Base-by-base conservation (phyloP, 2,797 vertebrate species). In the Jordanella pulchra region DNA sequence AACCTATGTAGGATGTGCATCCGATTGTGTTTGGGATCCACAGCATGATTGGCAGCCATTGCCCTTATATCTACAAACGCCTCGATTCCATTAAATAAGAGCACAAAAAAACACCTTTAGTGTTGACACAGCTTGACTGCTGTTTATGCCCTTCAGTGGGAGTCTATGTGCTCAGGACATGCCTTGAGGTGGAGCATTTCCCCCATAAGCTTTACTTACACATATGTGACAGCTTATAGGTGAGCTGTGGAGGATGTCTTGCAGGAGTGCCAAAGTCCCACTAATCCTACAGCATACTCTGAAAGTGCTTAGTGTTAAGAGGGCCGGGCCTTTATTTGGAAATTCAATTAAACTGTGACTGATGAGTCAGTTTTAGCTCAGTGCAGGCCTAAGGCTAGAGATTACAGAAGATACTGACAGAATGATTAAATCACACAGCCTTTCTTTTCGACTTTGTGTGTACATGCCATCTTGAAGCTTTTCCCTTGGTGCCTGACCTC, bases 311-410 rank as follows among this genome's bases (percentile, higher is more conserved):
- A 27, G 68, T 55, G 63, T 83, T 78, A 77, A 51, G 51, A 82
- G 73, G 69, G 70, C 65, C 54, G 76, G 77, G 74, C 63, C 71
- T 81, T 84, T 81, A 73, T 81, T 84, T 81, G 60, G 81, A 87
- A 81, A 87, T 86, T 89, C 76, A 85, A 84, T 87, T 87, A 86
- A 86, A 78, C 50, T 47, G 64, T 14, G 28, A 80, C 67, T 64
- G 81, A 87, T 85, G 87, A 87, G 71, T 87, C 69, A 63, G 65
- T 53, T 67, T 84, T 58, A 71, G 23, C 72, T 64, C 65, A 53
- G 54, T 54, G 48, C 54, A 66, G 68, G 79, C 76, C 54, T 2
- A 58, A 72, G 76, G 83, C 69, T 78, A 73, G 73, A 79, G 81
- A 86, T 86, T 61, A 68, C 51, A 76, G 76, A 76, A 69, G 78